phyloP scores from a whole-genome alignment of 2,113 vertebrate genomes.

The Ciconia maguari region DNA sequence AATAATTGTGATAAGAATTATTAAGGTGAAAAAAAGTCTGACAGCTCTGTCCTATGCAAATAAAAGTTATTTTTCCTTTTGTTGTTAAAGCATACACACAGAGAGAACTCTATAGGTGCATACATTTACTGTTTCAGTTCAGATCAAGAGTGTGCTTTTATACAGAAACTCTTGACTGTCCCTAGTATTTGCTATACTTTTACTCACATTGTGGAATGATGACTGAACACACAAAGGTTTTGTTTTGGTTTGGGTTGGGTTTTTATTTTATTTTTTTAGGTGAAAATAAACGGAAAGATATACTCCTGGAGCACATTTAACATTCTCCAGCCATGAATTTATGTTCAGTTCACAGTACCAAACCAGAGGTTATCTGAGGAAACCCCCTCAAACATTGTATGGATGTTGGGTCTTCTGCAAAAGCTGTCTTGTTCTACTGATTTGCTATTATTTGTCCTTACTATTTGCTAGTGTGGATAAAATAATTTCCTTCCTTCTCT shows the following conservation, averaged over 20 bases:
- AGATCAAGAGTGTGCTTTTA: neutral
- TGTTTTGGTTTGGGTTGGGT: too few species aligned
- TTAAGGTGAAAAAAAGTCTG: neutral
- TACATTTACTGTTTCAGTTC: neutral
- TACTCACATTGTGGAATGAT: neutral
- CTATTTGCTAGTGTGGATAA: neutral
- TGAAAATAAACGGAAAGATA: neutral
- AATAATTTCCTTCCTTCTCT: neutral
- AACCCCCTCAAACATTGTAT: neutral
- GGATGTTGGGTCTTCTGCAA: neutral
- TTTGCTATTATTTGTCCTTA: neutral
- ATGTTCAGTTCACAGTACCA: neutral
- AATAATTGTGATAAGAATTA: neutral
- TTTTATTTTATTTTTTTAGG: neutral
- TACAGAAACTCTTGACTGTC: neutral
- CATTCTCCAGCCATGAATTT: neutral
- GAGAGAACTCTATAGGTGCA: neutral
- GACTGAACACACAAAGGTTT: neutral
- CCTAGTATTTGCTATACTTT: neutral
- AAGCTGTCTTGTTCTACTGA: neutral
- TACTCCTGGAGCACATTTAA: neutral
- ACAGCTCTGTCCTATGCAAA: neutral
- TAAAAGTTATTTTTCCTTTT: neutral
- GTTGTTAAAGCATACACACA: neutral
- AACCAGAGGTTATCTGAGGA: neutral